Evolutionary conservation across 2,113 vertebrate genomes (phyloP).

Genomic region (Gnathochromis pfefferi): DNA sequence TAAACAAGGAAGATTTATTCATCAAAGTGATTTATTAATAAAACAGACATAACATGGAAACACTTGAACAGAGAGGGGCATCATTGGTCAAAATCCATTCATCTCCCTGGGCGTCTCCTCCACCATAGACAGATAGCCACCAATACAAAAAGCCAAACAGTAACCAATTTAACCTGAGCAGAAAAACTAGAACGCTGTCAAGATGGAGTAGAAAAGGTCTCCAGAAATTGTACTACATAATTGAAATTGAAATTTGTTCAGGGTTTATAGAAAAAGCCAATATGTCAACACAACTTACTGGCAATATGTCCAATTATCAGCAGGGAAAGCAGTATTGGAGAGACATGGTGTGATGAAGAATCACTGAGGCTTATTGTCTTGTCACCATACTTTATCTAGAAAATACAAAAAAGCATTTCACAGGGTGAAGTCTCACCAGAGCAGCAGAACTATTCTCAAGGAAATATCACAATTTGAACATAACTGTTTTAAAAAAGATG

Average conservation of each 20-base stretch:
- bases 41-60: background rate
- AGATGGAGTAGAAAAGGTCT: background rate
- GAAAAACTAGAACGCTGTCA: background rate
- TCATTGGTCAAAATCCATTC: background rate
- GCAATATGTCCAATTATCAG: background rate
- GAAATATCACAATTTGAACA: background rate
- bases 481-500: rapidly evolving
- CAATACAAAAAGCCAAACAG: background rate
- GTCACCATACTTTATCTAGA: conserved; percentile 79
- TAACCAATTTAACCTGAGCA: background rate
- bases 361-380: background rate
- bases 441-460: background rate
- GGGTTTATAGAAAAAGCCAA: background rate
- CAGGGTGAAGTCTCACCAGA: background rate
- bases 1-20: background rate
- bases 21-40: background rate
- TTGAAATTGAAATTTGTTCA: background rate
- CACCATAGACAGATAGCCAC: background rate
- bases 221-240: background rate
- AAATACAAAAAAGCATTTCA: background rate
- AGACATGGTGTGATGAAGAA: background rate
- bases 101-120: background rate
- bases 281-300: background rate
- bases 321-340: background rate
- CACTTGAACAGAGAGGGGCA: background rate